Percentiles rank a stretch among this genome's conserved stretches.
phyloP scores from a whole-genome alignment of 2,797 vertebrate species.

The Triplophysa bombifrons region DNA sequence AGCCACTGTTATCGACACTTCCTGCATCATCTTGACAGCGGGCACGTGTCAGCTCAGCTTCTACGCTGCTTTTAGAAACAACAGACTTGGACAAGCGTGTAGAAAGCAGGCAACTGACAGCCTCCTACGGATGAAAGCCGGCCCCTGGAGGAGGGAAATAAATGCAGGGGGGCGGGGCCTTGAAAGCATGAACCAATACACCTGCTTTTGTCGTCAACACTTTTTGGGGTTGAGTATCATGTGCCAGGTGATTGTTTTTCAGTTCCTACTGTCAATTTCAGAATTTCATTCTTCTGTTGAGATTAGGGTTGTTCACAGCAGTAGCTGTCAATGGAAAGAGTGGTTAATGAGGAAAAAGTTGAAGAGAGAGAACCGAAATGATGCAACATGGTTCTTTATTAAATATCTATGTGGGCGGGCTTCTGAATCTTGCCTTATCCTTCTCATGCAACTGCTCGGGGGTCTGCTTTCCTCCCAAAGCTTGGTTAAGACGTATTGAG shows the following conservation, averaged over 20 bases:
- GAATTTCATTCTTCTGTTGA: neutral
- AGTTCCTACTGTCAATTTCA: neutral
- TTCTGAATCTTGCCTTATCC: slow-evolving; percentile 14
- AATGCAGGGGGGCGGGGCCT: neutral
- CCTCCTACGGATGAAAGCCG: slow-evolving; percentile 60
- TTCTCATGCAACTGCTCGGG: slow-evolving; percentile 1
- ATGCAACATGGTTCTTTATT: slow-evolving; percentile 7
- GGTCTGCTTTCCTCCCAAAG: slow-evolving; percentile 7
- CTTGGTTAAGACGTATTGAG: neutral
- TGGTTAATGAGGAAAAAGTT: slow-evolving; percentile 56
- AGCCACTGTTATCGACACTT: slow-evolving; percentile 93
- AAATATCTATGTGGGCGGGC: neutral
- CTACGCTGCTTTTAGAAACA: slow-evolving; percentile 8
- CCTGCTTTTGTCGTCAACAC: slow-evolving; percentile 11
- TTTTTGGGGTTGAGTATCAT: slow-evolving; percentile 31
- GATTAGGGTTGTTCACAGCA: neutral
- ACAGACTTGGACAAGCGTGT: slow-evolving; percentile 58
- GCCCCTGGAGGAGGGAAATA: slow-evolving; percentile 58
- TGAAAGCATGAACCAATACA: slow-evolving; percentile 10
- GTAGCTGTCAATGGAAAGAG: slow-evolving; percentile 8
- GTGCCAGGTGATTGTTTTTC: slow-evolving; percentile 23
- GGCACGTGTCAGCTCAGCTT: neutral
- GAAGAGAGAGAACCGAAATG: slow-evolving; percentile 69
- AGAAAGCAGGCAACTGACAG: slow-evolving; percentile 64
- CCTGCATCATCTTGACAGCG: slow-evolving; percentile 92